Evolutionary conservation across 2,888 invertebrate genomes (phyloP).

Genomic region (Panopea generosa): DNA sequence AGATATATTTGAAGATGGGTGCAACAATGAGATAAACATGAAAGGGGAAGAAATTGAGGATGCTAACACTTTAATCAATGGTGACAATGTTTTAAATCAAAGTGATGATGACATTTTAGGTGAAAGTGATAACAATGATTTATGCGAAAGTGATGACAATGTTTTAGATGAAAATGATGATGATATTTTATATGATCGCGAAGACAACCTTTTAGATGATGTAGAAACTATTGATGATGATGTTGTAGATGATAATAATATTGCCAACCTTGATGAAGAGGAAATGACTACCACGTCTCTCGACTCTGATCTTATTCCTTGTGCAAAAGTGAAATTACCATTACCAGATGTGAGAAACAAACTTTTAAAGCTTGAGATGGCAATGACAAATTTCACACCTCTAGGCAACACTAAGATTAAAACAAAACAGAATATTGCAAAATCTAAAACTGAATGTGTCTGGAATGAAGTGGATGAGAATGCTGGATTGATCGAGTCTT

Average conservation of each 20-base stretch:
- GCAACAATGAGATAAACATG: neutral
- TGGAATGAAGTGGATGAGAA: constrained; percentile 36
- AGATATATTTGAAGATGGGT: neutral
- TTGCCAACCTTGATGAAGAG: constrained; percentile 7
- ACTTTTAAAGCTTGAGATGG: constrained; percentile 27
- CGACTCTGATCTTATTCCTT: constrained; percentile 15
- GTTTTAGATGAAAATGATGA: neutral
- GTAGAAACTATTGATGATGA: neutral
- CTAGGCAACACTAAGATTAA: neutral
- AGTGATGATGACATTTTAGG: too few relatives aligned
- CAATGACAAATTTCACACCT: constrained; percentile 1
- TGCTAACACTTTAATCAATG: neutral
- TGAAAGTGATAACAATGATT: too few relatives aligned
- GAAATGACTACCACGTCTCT: constrained; percentile 32
- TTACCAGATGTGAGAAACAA: constrained; percentile 34
- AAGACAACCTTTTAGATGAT: neutral
- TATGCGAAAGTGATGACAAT: neutral
- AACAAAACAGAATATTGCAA: neutral
- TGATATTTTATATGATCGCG: constrained; percentile 12
- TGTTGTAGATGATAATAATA: neutral
- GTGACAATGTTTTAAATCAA: neutral
- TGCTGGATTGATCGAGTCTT: constrained; percentile 48
- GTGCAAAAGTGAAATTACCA: constrained; percentile 13
- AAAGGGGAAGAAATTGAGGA: neutral
- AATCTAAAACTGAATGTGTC: neutral